Evolutionary conservation across 2,888 invertebrate species (phyloP), one percentile per base, ranked within the genome.

Genomic region (Callimorpha dominula): DNA sequence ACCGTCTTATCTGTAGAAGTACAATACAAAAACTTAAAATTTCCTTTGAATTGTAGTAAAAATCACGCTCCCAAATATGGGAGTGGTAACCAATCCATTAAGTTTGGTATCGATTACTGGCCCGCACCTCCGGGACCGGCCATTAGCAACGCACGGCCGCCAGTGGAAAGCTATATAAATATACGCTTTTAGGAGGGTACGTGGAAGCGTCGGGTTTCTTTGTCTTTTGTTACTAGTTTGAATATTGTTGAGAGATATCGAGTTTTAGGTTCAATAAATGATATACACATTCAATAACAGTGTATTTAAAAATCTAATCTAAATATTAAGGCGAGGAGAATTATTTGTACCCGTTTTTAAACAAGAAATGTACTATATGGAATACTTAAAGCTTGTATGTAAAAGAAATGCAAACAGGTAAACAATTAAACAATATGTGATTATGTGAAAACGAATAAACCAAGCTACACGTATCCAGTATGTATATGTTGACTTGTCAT

Each of bases 21-120:
- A n/a, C n/a, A 7, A 57, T 31, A 31, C 60, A 60, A 14, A 4
- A 60, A 14, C 14, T 31, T 6, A 64, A 64, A n/a, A 43, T 46
- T 54, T 40, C 40, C 54, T 14, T 67, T 3, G 15, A 20, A 67
- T 15, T 1, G 12, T 57, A 54, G 46, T 49, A 66, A 71, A 79
- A 82, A 82, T 81, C 83, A 70, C 69, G 65, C 17, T n/a, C 67
- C 54, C 57, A 42, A 71, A 68, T 31, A 42, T 43, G 65, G 82
- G 82, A 74, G 81, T 78, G 82, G 75, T 73, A 71, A 40, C 74
- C 78, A 85, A 85, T 85, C 84, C 85, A 85, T 85, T 85, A 85
- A 76, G 79, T 74, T 57, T 63, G 71, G 79, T 83, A 85, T 85
- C 85, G 85, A 84, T 85, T 83, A 84, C 85, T 62, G 65, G 71